Conservation (phyloP, 2,113 vertebrate genomes). For the Plotosus lineatus region DNA sequence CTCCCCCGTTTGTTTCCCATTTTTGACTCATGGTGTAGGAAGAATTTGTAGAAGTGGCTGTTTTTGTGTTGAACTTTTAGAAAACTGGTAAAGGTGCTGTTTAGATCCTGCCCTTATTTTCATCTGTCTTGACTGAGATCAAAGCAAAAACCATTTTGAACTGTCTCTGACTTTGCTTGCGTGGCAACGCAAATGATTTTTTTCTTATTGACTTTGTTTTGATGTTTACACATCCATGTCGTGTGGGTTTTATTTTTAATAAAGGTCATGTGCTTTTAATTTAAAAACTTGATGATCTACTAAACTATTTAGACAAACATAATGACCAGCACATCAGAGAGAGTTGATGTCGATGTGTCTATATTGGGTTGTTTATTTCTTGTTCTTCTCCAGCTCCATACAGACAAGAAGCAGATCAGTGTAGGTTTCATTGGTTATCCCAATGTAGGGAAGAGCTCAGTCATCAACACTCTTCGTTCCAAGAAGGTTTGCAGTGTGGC, state of each 20-base stretch:
- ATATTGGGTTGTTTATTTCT: constrained; percentile 44
- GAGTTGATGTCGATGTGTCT: background rate
- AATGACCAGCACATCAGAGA: background rate
- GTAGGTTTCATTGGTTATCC: constrained; percentile 98
- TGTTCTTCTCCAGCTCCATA: constrained; percentile 81
- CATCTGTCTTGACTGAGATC: background rate
- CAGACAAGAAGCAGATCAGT: constrained; percentile 98
- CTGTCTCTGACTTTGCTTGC: background rate
- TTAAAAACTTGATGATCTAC: background rate
- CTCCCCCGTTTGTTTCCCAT: background rate
- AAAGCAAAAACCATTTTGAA: constrained; percentile 6
- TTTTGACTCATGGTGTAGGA: background rate
- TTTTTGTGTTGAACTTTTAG: constrained; percentile 7
- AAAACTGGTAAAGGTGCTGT: background rate
- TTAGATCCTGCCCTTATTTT: background rate
- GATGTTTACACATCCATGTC: background rate
- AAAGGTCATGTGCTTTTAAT: background rate
- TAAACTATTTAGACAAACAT: constrained; percentile 9
- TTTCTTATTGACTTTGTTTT: constrained; percentile 3
- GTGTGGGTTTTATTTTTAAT: background rate
- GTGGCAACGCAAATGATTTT: background rate
- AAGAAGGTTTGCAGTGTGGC: constrained; percentile 98
- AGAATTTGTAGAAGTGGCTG: background rate
- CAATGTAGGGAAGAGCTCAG: constrained; percentile 96
- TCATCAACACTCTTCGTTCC: constrained; percentile 93